phyloP scores from a whole-genome alignment of 2,888 invertebrate genomes.

The Disparrhopalites patrizii region DNA sequence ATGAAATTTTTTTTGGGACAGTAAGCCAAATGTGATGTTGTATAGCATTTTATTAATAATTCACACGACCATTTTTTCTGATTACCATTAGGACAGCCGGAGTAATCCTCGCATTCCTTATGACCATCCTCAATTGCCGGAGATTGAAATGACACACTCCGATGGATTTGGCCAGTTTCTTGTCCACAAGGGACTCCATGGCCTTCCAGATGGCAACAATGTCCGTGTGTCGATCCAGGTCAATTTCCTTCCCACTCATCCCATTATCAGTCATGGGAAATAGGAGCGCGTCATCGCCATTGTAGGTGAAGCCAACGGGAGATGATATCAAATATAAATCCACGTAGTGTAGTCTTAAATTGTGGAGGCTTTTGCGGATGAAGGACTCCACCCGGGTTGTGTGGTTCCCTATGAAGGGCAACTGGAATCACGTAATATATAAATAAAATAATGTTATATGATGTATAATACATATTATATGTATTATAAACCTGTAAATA shows the following conservation, averaged over 20 bases:
- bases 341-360: conserved; percentile 70
- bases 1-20: background rate
- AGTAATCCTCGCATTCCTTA: conserved; percentile 59
- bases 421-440: conserved; percentile 36
- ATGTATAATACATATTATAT: no score
- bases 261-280: conserved; percentile 54
- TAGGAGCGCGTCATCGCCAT: conserved; percentile 60
- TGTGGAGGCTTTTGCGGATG: conserved; percentile 53
- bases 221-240: conserved; percentile 56
- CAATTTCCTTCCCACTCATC: no score
- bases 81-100: conserved; percentile 57
- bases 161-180: conserved; percentile 69
- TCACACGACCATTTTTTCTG: background rate
- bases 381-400: conserved; percentile 36
- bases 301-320: conserved; percentile 66
- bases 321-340: conserved; percentile 77
- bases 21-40: background rate
- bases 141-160: conserved; percentile 80
- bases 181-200: conserved; percentile 65
- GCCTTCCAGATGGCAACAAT: conserved; percentile 66
- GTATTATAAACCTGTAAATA: no score
- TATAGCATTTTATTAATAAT: background rate
- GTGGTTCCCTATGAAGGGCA: conserved; percentile 44
- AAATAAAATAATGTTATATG: no score
- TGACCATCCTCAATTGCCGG: conserved; percentile 65